Conservation (phyloP, 2,797 vertebrate species). For the Botia almorhae region DNA sequence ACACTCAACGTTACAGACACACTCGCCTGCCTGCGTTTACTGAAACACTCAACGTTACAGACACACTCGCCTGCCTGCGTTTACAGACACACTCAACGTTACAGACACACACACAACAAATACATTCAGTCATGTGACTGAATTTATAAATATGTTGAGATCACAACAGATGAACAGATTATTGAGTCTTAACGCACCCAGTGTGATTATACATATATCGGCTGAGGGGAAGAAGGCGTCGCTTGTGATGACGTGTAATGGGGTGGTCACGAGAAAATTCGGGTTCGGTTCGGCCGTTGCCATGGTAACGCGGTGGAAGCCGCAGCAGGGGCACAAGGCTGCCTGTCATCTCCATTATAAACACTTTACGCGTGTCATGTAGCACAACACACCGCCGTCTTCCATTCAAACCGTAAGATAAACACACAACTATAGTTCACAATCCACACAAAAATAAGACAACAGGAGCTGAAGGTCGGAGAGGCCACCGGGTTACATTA, state of each 20-base stretch:
- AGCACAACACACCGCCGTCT: slow-evolving; percentile 29
- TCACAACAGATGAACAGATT: too few relatives aligned
- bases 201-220: not conserved
- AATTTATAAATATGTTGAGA: not conserved
- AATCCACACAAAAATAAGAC: not conserved
- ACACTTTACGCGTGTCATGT: slow-evolving; percentile 48
- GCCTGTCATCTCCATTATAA: slow-evolving; percentile 49
- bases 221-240: not conserved
- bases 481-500: slow-evolving; percentile 25
- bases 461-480: slow-evolving; percentile 35
- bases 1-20: too few relatives aligned
- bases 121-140: not conserved
- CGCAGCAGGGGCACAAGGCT: slow-evolving; percentile 25
- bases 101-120: not conserved
- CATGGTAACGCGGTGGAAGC: slow-evolving; percentile 40
- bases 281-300: slow-evolving; percentile 40
- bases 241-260: slow-evolving; percentile 16
- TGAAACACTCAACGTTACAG: too few relatives aligned
- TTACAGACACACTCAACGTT: too few relatives aligned
- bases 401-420: slow-evolving; percentile 1
- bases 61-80: too few relatives aligned
- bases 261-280: slow-evolving; percentile 5
- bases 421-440: not conserved
- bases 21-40: too few relatives aligned
- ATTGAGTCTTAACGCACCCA: too few relatives aligned